Base-by-base conservation (phyloP, 2,797 vertebrate genomes). In the Capromys pilorides region DNA sequence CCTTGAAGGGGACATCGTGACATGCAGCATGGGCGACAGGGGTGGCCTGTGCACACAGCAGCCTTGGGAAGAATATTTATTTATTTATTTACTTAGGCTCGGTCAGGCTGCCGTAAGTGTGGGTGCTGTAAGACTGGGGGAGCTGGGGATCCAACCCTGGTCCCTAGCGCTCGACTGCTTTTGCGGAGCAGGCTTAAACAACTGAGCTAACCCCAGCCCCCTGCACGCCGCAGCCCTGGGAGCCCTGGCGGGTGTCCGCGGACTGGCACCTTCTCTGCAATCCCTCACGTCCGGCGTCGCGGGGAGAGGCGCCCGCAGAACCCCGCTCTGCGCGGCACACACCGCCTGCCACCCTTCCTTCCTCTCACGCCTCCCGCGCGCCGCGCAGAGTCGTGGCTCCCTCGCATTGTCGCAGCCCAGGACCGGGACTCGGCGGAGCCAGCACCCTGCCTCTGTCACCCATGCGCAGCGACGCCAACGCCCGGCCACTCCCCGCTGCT, bases 11-110 rank as follows among this genome's bases (percentile, higher is more conserved):
- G 51, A 33, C 39, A 45, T 8, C 26, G 4, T 21, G 49, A 11
- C 0, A 3, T 16, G 1, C 5, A 11, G 36, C 7, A 64, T n/a
- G 36, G 39, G 88, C 18, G 16, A 18, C 13, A 9, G 5, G 36
- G 31, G 39, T 3, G 54, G 26, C 79, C 28, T 12, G 31, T 28
- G 31, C 19, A 3, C 51, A 12, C 6, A 31, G 14, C 33, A 0
- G 26, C 49, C 75, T 39, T 7, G 0, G 77, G 41, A 54, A 54
- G n/a, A n/a, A n/a, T n/a, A n/a, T n/a, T n/a, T n/a, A n/a, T n/a
- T n/a, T n/a, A n/a, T n/a, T n/a, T n/a, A n/a, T n/a, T n/a, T n/a
- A n/a, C n/a, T n/a, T n/a, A n/a, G n/a, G n/a, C n/a, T n/a, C n/a
- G n/a, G n/a, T n/a, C n/a, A n/a, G n/a, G n/a, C n/a, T n/a, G n/a